Evolutionary conservation across 2,113 vertebrate species (phyloP).

Genomic region (Collichthys lucidus): DNA sequence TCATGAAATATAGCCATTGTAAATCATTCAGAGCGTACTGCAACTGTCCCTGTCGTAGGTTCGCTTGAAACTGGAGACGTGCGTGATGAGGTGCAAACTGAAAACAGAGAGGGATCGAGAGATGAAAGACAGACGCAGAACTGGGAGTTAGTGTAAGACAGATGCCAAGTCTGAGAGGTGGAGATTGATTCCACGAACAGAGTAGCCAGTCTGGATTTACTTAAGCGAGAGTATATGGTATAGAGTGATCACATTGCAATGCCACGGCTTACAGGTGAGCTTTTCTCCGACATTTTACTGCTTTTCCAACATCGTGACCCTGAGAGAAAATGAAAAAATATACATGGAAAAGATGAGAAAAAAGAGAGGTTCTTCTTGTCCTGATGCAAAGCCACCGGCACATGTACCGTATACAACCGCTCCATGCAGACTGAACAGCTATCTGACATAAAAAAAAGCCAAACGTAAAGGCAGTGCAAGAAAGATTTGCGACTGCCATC

Average conservation of each 20-base stretch:
- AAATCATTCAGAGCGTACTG: background rate
- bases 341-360: background rate
- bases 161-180: conserved; percentile 37
- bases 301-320: conserved; percentile 10
- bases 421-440: background rate
- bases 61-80: background rate
- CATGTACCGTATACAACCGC: background rate
- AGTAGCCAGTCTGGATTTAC: conserved; percentile 53
- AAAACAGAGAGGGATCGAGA: conserved; percentile 39
- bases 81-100: conserved; percentile 43
- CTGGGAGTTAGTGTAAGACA: conserved; percentile 12
- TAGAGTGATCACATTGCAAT: conserved; percentile 33
- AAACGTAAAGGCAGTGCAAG: background rate
- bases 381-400: background rate
- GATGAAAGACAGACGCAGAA: conserved; percentile 44
- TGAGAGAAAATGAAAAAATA: background rate
- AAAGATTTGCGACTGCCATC: background rate
- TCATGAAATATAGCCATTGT: background rate
- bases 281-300: conserved; percentile 6
- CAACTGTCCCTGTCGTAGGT: background rate
- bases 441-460: background rate
- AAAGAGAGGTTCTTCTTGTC: background rate
- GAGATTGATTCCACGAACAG: conserved; percentile 53
- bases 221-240: conserved; percentile 39
- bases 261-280: conserved; percentile 1